Base-by-base conservation (phyloP, 92 coral and sea anemone genomes). In the Porites cylindrica region DNA sequence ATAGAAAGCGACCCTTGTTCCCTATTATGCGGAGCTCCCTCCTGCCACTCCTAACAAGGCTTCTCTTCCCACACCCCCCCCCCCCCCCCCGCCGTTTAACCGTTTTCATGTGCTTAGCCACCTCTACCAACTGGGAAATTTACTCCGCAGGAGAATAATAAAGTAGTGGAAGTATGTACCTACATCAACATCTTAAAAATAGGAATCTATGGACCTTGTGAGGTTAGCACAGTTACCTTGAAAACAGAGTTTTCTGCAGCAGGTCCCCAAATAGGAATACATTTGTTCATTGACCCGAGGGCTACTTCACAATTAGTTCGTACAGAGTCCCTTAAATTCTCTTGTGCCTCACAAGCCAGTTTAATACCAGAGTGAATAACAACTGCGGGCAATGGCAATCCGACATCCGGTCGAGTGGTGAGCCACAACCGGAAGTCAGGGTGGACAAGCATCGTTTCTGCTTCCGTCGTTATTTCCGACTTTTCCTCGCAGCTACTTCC, bases 281-380 rank as follows among this genome's bases (percentile, higher is more conserved):
- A 82, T 51, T 89, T 90, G 23, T 86, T 90, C 29, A 95, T 73
- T 51, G 90, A 85, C 43, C 93, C 80, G 24, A 91, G 87, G 10
- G 69, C 91, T 4, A 90, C 90, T 60, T 59, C 82, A 20, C 88
- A 91, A 19, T 86, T 90, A 9, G 86, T 88, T 76, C 81, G 81
- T 80, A 95, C 83, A 4, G 80, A 78, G 20, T 92, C 90, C 29
- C 90, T 93, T 59, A 90, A 90, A 60, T 52, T 66, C 11, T 75
- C 77, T 76, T 97, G 93, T 10, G 92, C 91, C 83, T 97, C 98
- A 68, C 99, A 97, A 29, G 99, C 96, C 53, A 97, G 77, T 78
- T 95, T 97, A 79, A 97, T 86, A 85, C 99, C 98, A n/a, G 85
- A 92, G 11, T 96, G 98, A 76, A 93, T 93, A 20, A 97, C 85